A percentile compares a stretch with the other conserved stretches of the same genome.
These are phyloP conservation scores for Dreissena rostriformis DNA, from an alignment of 1,140 invertebrate species.

Conservation along the genomic window DNA sequence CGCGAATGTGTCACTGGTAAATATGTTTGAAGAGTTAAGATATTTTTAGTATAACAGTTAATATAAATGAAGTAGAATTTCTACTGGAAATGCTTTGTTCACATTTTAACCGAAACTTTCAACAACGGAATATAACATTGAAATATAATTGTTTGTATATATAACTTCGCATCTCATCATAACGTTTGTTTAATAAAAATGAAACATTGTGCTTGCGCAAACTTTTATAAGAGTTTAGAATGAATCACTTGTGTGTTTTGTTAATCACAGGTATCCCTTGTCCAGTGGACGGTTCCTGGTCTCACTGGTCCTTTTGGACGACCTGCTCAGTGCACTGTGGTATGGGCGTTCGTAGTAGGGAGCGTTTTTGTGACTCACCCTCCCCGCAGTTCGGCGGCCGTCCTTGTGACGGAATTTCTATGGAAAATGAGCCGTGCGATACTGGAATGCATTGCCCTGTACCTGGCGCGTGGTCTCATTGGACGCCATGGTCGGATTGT, in stretches of 20 bases:
- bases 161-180: not conserved
- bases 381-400: conserved; percentile 52
- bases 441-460: conserved; percentile 45
- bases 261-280: conserved; percentile 28
- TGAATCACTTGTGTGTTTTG: conserved; percentile 24
- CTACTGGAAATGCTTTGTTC: too few species aligned
- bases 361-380: conserved; percentile 62
- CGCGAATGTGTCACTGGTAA: conserved; percentile 57
- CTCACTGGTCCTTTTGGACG: conserved; percentile 85
- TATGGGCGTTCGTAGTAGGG: conserved; percentile 80
- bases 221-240: conserved; percentile 62
- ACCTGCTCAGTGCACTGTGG: conserved; percentile 86
- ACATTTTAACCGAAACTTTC: too few species aligned
- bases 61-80: too few species aligned
- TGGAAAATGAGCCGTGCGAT: conserved; percentile 44
- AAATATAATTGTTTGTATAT: too few species aligned
- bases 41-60: too few species aligned
- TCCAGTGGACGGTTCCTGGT: conserved; percentile 84
- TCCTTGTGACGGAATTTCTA: conserved; percentile 45
- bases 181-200: conserved; percentile 11
- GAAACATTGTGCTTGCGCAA: conserved; percentile 1
- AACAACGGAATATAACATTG: too few species aligned
- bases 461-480: conserved; percentile 78
- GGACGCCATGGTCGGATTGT: conserved; percentile 78
- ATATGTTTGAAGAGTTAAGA: too few species aligned